Percentiles rank a stretch among this genome's conserved stretches.
phyloP scores from a whole-genome alignment of 2,113 vertebrate species.

The Malurus elegans region DNA sequence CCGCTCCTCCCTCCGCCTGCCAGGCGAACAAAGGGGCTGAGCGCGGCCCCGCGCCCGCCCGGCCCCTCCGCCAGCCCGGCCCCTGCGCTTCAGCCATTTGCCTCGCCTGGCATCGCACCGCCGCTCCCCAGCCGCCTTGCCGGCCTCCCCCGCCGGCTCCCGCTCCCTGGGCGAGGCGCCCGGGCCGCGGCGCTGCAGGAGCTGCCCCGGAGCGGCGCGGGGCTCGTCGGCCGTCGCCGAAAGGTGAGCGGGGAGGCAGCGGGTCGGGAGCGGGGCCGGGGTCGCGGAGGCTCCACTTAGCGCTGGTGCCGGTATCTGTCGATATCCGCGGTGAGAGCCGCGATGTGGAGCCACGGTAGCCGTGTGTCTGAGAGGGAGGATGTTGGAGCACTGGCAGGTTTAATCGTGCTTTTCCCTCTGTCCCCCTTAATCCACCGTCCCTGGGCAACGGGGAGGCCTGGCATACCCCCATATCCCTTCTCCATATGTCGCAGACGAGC shows the following conservation, averaged over 20 bases:
- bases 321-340: not conserved
- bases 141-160: not conserved
- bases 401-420: not conserved
- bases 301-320: not conserved
- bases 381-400: not conserved
- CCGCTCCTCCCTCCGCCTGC: not conserved
- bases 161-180: not conserved
- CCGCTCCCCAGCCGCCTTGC: not conserved
- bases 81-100: conserved; percentile 19
- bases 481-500: not conserved
- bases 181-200: not conserved
- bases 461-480: not conserved
- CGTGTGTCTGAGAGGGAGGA: not conserved
- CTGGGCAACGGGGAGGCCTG: not conserved
- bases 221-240: not conserved
- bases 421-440: not conserved
- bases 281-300: not conserved
- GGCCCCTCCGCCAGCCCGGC: not conserved
- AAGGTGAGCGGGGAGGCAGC: not conserved
- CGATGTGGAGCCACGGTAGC: not conserved
- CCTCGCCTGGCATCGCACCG: not conserved
- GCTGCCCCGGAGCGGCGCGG: not conserved
- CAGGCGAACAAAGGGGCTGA: conserved; percentile 29
- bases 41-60: not conserved
- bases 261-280: not conserved